A percentile compares a stretch with the other conserved stretches of the same genome.
Evolutionary conservation across 2,797 vertebrate species (phyloP).

Genomic region (Selene dorsalis): DNA sequence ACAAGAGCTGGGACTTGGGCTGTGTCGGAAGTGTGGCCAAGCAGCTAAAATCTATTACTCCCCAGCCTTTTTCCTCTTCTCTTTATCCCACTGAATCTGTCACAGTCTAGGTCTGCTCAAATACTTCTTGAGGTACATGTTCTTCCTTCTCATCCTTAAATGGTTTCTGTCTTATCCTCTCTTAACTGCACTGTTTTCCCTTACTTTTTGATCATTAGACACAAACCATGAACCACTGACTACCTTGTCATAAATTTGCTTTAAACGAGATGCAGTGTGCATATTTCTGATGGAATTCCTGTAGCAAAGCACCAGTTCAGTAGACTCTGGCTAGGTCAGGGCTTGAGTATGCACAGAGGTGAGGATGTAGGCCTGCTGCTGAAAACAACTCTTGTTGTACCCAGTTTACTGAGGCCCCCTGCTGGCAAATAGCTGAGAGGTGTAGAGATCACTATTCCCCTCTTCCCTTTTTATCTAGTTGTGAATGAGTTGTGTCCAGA

Average conservation of each 20-base stretch:
- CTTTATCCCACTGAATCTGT: constrained; percentile 67
- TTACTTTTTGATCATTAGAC: constrained; percentile 44
- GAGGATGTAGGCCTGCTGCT: constrained; percentile 28
- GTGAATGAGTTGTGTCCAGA: constrained; percentile 71
- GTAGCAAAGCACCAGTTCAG: not conserved
- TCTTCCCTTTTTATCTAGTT: constrained; percentile 22
- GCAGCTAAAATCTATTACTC: constrained; percentile 86
- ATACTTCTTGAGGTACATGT: constrained; percentile 38
- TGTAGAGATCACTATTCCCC: constrained; percentile 15
- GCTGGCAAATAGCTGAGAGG: constrained; percentile 58
- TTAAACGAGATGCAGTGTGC: constrained; percentile 13
- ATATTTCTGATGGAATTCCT: constrained; percentile 12
- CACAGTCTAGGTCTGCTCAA: constrained; percentile 53
- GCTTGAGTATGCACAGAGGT: constrained; percentile 23
- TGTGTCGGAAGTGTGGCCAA: constrained; percentile 85
- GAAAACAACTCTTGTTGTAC: constrained; percentile 2
- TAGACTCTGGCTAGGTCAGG: constrained; percentile 11
- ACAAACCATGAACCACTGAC: constrained; percentile 46
- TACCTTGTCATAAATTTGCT: constrained; percentile 25
- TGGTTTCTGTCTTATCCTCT: constrained; percentile 31
- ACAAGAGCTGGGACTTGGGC: constrained; percentile 59
- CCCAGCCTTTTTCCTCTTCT: constrained; percentile 61
- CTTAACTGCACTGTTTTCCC: constrained; percentile 32
- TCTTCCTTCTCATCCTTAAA: constrained; percentile 27
- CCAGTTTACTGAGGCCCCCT: constrained; percentile 78